Evolutionary conservation across 1,140 invertebrate genomes (phyloP), one percentile per base, ranked within the genome.

Genomic region (Goniozus legneri): DNA sequence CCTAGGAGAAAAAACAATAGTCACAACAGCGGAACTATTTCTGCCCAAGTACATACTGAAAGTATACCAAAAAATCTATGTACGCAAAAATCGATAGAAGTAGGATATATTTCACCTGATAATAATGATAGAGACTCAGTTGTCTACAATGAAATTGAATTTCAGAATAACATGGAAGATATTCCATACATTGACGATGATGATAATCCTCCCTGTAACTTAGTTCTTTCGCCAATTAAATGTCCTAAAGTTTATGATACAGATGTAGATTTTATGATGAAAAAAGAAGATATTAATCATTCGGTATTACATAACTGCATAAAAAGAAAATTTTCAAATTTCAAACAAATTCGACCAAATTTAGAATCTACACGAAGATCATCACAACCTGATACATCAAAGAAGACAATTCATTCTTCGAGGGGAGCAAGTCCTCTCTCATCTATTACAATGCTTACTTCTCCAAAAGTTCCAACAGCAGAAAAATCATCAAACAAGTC

Each of bases 331-430:
- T n/a, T n/a, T n/a, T n/a, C n/a, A n/a, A n/a, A n/a, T n/a, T n/a
- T n/a, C n/a, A n/a, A n/a, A 36, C 33, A 35, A 33, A 44, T 24
- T 19, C 30, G 31, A 7, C 57, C 54, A 3, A 50, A 55, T 24
- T 50, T 64, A 31, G 62, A 64, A 31, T 58, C 59, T n/a, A 60
- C 62, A 0, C 49, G 56, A 15, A 55, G 56, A 22, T 47, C 44
- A 0, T 30, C 18, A 2, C 44, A 33, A 21, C 21, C 27, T n/a
- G 43, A 33, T 8, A 36, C 34, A 27, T 7, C 40, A 27, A 22
- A 39, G n/a, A 36, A 45, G 32, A 8, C 22, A 19, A 16, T 31
- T 22, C 41, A 49, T 4, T 47, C 52, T 0, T 49, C 51, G 0
- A 14, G 44, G 8, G 6, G 41, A 8, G 56, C 44, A 12, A 50